phyloP scores from a whole-genome alignment of 2,797 vertebrate species.

The Galaxias olidus region DNA sequence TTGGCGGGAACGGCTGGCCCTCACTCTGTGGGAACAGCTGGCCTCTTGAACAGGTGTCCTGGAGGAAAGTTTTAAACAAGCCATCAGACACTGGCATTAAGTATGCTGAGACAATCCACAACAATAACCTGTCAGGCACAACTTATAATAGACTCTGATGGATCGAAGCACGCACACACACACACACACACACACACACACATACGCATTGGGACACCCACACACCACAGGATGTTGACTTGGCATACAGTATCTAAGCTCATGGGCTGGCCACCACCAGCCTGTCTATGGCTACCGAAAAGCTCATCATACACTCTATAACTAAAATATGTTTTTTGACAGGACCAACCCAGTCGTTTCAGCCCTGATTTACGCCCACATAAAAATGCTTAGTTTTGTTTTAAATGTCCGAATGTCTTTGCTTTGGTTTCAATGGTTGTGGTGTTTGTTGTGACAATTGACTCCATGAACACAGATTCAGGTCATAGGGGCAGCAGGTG shows the following conservation, averaged over 20 bases:
- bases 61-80: constrained; percentile 71
- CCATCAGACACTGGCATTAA: constrained; percentile 60
- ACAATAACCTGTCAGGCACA: too few relatives aligned
- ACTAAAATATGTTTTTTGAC: constrained; percentile 60
- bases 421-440: too few relatives aligned
- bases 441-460: too few relatives aligned
- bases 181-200: constrained; percentile 13
- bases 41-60: constrained; percentile 62
- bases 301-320: constrained; percentile 57
- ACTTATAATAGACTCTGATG: neutral
- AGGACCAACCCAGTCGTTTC: constrained; percentile 31
- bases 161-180: constrained; percentile 58
- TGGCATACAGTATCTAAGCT: constrained; percentile 16
- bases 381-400: too few relatives aligned
- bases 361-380: neutral
- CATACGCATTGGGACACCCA: constrained; percentile 6
- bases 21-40: constrained; percentile 64
- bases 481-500: constrained; percentile 7
- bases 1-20: constrained; percentile 35
- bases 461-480: neutral
- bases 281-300: constrained; percentile 52
- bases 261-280: constrained; percentile 29
- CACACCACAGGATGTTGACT: constrained; percentile 20
- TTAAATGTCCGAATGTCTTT: too few relatives aligned
- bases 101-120: constrained; percentile 50